Evolutionary conservation across 2,888 invertebrate genomes (phyloP).

Genomic region (Lithophane socia): DNA sequence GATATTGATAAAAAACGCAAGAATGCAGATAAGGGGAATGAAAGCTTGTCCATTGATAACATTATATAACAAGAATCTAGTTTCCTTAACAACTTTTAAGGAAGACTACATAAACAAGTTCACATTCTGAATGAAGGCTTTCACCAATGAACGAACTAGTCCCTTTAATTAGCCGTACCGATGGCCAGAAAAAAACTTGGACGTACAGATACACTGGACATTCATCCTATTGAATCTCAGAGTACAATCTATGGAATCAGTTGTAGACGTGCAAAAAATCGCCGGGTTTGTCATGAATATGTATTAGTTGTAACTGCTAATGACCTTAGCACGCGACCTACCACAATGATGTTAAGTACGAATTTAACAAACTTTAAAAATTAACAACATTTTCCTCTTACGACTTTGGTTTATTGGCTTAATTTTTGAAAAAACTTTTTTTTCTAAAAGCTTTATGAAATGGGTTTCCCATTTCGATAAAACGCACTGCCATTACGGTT

Average conservation of each 20-base stretch:
- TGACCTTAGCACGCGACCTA: conserved; percentile 47
- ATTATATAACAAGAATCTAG: conserved; percentile 17
- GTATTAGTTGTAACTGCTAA: conserved; percentile 36
- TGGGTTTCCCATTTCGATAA: neutral
- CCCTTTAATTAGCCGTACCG: conserved; percentile 45
- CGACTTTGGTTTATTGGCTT: neutral
- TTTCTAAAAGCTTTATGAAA: too few species aligned
- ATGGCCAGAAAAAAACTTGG: conserved; percentile 24
- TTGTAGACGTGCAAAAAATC: conserved; percentile 34
- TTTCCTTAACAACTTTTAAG: conserved; percentile 25
- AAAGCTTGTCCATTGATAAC: conserved; percentile 31
- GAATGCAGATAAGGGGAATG: conserved; percentile 18
- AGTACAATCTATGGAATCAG: conserved; percentile 36
- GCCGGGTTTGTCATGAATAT: conserved; percentile 35
- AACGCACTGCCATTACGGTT: too few species aligned
- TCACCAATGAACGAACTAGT: conserved; percentile 11
- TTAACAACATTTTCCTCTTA: neutral
- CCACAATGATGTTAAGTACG: conserved; percentile 21
- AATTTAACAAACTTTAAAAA: neutral
- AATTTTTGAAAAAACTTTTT: neutral
- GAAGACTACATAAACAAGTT: conserved; percentile 26
- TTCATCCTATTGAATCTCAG: conserved; percentile 21
- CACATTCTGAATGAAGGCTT: conserved; percentile 30
- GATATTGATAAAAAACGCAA: conserved; percentile 9
- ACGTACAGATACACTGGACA: conserved; percentile 21